Evolutionary conservation across 2,797 vertebrate species (phyloP).

Genomic region (Vespertilio murinus): DNA sequence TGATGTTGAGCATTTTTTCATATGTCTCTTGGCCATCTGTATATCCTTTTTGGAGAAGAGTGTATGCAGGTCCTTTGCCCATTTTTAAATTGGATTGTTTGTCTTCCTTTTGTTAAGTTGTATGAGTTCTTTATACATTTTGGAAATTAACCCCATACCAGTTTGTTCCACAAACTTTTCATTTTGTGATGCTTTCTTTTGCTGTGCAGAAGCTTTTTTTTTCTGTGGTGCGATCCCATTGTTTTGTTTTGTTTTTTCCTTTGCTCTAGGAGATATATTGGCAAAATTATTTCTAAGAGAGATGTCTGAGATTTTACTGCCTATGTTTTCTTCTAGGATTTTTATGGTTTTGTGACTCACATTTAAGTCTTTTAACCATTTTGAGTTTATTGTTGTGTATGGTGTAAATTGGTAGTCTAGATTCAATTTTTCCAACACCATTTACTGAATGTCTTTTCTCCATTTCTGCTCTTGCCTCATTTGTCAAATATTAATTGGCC

Average conservation of each 20-base stretch:
- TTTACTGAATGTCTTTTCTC: neutral
- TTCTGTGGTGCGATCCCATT: neutral
- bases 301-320: neutral
- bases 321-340: neutral
- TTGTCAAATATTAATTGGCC: neutral
- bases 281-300: neutral
- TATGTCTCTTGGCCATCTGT: neutral
- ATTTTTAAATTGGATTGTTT: neutral
- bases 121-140: neutral
- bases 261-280: neutral
- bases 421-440: neutral
- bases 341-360: neutral
- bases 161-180: neutral
- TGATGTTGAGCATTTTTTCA: neutral
- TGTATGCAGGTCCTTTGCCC: too few species aligned
- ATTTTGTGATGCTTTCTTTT: neutral
- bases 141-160: neutral
- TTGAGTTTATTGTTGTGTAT: neutral
- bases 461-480: neutral
- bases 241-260: neutral
- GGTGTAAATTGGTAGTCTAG: neutral
- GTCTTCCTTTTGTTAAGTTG: neutral
- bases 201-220: neutral
- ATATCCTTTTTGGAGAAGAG: neutral
- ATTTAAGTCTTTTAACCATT: neutral